Conservation (phyloP, 2,113 vertebrate genomes). For the Pterocles gutturalis region DNA sequence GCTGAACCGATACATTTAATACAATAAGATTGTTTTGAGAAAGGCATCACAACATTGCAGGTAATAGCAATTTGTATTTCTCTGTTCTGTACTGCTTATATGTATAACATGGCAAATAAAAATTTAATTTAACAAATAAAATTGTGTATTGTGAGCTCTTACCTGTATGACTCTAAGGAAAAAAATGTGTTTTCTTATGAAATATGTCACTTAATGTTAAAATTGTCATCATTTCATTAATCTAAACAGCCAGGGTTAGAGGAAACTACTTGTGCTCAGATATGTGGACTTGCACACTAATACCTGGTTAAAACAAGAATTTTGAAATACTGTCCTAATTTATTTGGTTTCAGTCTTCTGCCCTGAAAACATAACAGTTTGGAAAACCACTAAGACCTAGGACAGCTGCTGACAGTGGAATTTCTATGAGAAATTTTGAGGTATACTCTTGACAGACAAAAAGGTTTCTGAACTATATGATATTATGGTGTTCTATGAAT, state of each 20-base stretch:
- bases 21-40: background rate
- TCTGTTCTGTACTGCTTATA: background rate
- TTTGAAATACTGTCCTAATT: background rate
- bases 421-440: background rate
- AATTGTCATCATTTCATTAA: background rate
- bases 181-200: background rate
- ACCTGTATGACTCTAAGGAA: background rate
- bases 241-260: background rate
- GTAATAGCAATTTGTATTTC: background rate
- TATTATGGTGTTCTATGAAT: background rate
- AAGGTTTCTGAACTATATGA: background rate
- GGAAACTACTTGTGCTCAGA: background rate
- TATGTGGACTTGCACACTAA: background rate
- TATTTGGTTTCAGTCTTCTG: background rate
- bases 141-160: background rate
- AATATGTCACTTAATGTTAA: background rate
- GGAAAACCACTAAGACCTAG: background rate
- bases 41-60: background rate
- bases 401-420: background rate
- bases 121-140: background rate
- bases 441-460: background rate
- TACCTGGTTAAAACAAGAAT: background rate
- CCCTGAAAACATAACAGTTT: background rate
- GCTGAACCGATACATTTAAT: background rate
- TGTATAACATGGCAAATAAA: background rate